A percentile compares a stretch with the other conserved stretches of the same genome.
These are phyloP conservation scores for Carabus problematicus DNA, from an alignment of 2,888 invertebrate genomes.

Conservation along the genomic window DNA sequence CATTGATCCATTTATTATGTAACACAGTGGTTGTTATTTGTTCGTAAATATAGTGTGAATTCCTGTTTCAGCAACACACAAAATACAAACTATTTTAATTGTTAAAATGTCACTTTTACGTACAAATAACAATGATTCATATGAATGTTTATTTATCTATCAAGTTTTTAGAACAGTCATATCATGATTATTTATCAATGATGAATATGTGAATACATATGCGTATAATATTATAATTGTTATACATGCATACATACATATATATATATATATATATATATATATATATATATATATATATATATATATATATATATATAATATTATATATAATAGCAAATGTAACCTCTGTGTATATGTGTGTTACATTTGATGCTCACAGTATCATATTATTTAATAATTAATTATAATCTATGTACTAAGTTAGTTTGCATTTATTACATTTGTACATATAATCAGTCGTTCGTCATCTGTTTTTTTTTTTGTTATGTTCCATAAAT, in stretches of 20 bases:
- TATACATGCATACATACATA: too few species aligned
- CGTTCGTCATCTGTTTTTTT: constrained; percentile 27
- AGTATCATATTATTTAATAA: constrained; percentile 28
- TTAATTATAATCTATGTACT: constrained; percentile 21
- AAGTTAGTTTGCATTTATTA: constrained; percentile 43
- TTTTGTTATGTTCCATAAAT: constrained; percentile 40
- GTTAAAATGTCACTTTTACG: neutral
- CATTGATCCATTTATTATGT: constrained; percentile 33
- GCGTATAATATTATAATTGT: too few species aligned
- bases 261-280: too few species aligned
- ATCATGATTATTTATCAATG: constrained; percentile 40
- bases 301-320: constrained; percentile 10
- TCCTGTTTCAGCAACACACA: constrained; percentile 9
- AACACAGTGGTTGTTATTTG: neutral
- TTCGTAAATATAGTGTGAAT: neutral
- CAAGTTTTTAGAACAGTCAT: constrained; percentile 32
- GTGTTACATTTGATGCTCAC: constrained; percentile 40
- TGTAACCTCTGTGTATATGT: constrained; percentile 14
- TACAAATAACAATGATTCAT: constrained; percentile 18
- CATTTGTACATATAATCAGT: constrained; percentile 41
- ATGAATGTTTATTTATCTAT: constrained; percentile 39
- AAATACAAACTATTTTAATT: neutral
- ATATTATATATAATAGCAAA: too few species aligned
- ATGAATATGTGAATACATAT: constrained; percentile 30
- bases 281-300: constrained; percentile 8